Evolutionary conservation across 2,113 vertebrate species (phyloP).

Genomic region (Leiothrix lutea): DNA sequence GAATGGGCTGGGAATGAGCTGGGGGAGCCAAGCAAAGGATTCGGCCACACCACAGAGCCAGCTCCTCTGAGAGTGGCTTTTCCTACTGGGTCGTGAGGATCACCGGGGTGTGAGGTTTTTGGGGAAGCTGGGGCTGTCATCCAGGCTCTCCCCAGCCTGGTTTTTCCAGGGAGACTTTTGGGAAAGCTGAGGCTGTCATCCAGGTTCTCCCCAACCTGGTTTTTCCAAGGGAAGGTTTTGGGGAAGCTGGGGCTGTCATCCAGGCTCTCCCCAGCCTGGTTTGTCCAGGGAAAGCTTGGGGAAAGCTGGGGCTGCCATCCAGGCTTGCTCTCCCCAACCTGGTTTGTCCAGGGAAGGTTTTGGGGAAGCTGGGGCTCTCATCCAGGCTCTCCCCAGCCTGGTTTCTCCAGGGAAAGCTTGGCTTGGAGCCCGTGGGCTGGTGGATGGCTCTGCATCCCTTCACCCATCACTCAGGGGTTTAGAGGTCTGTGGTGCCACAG

Average conservation of each 20-base stretch:
- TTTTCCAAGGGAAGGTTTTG: neutral
- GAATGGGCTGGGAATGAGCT: neutral
- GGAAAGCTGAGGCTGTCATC: neutral
- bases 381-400: neutral
- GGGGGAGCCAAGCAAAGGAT: neutral
- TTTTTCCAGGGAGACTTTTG: neutral
- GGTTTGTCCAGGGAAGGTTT: neutral
- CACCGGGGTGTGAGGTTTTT: accelerated
- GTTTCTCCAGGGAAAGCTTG: neutral
- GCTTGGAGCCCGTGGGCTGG: neutral
- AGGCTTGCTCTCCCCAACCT: neutral
- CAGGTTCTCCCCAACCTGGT: neutral
- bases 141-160: neutral
- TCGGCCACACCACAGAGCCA: accelerated
- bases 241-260: neutral
- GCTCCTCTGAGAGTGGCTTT: neutral
- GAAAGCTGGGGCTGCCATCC: neutral
- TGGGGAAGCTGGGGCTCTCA: neutral
- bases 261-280: neutral
- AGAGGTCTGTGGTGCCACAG: accelerated
- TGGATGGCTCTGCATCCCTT: neutral
- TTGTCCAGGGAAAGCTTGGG: neutral
- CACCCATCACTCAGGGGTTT: accelerated
- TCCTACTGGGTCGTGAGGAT: accelerated
- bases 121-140: neutral